Base-by-base conservation (phyloP, 2,113 vertebrate species). In the Pampusana beccarii region DNA sequence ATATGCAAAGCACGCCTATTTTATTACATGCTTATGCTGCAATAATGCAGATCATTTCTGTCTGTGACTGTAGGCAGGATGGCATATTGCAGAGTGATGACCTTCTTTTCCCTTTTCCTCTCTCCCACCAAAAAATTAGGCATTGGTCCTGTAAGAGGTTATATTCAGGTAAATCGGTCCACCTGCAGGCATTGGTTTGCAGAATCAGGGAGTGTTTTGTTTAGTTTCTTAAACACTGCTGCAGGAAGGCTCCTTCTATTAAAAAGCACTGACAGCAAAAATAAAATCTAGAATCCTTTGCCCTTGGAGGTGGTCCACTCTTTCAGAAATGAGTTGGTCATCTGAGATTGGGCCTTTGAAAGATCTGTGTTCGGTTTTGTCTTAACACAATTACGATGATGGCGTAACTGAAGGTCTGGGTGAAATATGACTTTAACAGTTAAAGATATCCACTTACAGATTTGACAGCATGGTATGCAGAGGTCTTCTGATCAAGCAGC, bases 401-500 rank as follows among this genome's bases (percentile, higher is more conserved):
- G 86, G 65, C 65, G 6, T 69, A 81, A 79, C 48, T 71, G 72
- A 71, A 72, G 24, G 48, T 71, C 60, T 92, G 86, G 31, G 20
- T 79, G 80, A 95, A 92, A 82, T 84, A 74, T 12, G 42, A 66
- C 42, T 93, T 93, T 69, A 33, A 65, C 54, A 79, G 38, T 78
- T 91, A 66, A 88, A 85, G 1, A 0, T 60, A 36, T 64, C 67
- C 56, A 13, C 53, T 95, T 79, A 71, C 1, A 57, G 44, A 42
- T 85, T 72, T 84, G 86, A 58, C 77, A 82, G 73, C 7, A 3
- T 91, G 94, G 88, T 82, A 96, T 96, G 91, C 77, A 91, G 93
- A 85, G 86, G 86, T 93, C 92, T 93, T 81, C 61, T 97, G 91
- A 79, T 69, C 70, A 81, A 69, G 57, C 65, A 75, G 53, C 28